These are phyloP conservation scores for Muscicapa comitata DNA, from an alignment of 2,797 vertebrate genomes.

Conservation along the genomic window DNA sequence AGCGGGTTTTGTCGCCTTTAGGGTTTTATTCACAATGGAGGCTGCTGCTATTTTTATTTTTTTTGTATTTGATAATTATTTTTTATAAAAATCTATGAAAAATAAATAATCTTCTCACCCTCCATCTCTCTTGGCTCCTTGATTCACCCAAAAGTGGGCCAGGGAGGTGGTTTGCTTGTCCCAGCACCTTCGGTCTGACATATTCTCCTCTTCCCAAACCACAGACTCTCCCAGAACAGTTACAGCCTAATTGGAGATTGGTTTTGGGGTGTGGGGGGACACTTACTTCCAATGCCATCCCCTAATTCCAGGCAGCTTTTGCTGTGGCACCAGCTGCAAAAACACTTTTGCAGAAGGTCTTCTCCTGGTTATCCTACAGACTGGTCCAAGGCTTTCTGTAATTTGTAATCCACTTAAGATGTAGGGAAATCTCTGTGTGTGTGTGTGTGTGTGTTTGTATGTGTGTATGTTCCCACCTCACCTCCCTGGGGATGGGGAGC, in stretches of 20 bases:
- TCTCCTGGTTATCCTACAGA: background rate
- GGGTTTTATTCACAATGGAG: conserved; percentile 60
- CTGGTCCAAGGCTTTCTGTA: background rate
- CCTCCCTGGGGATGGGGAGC: background rate
- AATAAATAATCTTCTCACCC: conserved; percentile 67
- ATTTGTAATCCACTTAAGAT: background rate
- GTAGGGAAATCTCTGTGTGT: background rate
- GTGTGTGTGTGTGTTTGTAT: background rate
- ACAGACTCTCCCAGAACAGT: background rate
- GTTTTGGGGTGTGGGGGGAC: background rate
- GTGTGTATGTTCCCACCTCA: background rate
- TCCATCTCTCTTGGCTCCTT: background rate
- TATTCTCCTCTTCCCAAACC: background rate
- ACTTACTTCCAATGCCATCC: background rate
- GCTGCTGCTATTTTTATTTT: conserved; percentile 71
- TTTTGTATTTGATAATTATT: conserved; percentile 73
- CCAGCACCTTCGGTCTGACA: rapidly evolving
- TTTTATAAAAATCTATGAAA: conserved; percentile 71
- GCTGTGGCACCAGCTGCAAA: background rate
- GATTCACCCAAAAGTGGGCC: background rate
- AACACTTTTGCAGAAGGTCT: background rate
- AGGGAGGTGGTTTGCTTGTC: background rate
- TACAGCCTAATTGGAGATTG: background rate
- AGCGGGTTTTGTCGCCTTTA: conserved; percentile 52
- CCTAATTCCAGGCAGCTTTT: background rate